phyloP scores from a whole-genome alignment of 2,797 vertebrate species.

The Platyrinchus mystaceus region DNA sequence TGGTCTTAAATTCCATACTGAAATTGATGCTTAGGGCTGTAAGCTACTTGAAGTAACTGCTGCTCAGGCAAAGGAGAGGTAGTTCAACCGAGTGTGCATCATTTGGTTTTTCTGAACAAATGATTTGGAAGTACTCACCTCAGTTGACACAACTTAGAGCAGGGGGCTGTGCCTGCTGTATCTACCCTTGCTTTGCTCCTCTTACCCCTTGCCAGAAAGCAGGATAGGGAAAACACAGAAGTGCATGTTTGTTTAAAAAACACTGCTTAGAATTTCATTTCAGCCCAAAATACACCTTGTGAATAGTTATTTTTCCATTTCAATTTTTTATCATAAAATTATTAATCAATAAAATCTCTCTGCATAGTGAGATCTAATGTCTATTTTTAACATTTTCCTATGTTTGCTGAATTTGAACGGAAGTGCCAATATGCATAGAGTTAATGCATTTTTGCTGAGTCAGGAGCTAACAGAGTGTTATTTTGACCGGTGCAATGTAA shows the following conservation, averaged over 20 bases:
- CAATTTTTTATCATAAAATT: neutral
- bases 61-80: neutral
- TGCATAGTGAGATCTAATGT: neutral
- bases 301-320: neutral
- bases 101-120: neutral
- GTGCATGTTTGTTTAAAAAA: neutral
- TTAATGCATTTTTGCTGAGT: neutral
- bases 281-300: accelerated
- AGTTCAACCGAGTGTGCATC: neutral
- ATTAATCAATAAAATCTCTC: neutral
- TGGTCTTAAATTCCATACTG: neutral
- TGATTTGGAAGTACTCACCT: neutral
- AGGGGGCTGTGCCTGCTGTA: neutral
- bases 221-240: neutral
- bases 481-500: neutral
- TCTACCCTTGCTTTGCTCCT: neutral
- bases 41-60: neutral
- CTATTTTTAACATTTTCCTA: neutral
- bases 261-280: neutral
- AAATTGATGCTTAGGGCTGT: neutral
- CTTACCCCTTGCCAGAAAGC: neutral
- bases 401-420: neutral
- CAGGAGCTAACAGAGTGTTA: neutral
- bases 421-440: neutral
- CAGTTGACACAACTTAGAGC: neutral